A percentile compares a stretch with the other conserved stretches of the same genome.
Conservation (phyloP, 2,888 invertebrate species). For the Drosophila niveifrons region DNA sequence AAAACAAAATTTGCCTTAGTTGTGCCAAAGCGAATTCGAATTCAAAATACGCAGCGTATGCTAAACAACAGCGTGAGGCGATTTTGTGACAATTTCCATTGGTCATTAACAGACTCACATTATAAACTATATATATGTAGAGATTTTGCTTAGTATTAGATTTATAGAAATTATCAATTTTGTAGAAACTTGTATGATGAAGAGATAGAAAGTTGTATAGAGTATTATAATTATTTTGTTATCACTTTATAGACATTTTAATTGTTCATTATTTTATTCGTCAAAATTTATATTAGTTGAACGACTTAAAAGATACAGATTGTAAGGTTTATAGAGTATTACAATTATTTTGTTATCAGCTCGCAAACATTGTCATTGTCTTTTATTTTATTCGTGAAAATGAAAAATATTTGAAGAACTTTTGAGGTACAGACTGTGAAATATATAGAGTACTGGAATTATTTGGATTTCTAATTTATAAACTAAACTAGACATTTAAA, state of each 20-base stretch:
- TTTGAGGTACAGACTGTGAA: no score
- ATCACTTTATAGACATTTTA: not conserved
- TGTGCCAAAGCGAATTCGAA: conserved; percentile 29
- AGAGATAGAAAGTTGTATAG: not conserved
- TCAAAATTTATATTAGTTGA: not conserved
- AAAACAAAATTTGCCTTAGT: conserved; percentile 30
- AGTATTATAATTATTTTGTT: not conserved
- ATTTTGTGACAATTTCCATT: conserved; percentile 29
- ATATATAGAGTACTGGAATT: no score
- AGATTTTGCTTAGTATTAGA: not conserved
- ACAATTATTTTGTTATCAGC: no score
- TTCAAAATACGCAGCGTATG: conserved; percentile 40
- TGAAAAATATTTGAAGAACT: no score
- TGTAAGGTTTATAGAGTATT: not conserved
- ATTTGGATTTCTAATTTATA: no score
- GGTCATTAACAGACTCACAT: not conserved
- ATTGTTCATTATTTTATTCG: not conserved
- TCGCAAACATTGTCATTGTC: no score
- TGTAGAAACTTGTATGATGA: not conserved
- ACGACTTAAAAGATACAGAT: not conserved
- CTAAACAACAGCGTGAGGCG: conserved; percentile 27
- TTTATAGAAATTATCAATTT: not conserved
- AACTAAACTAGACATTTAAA: no score
- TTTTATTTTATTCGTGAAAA: no score
- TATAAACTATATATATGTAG: not conserved